Percentiles rank a stretch among this genome's conserved stretches.
These are phyloP conservation scores for Notothenia coriiceps DNA, from an alignment of 2,113 vertebrate species.

Conservation along the genomic window DNA sequence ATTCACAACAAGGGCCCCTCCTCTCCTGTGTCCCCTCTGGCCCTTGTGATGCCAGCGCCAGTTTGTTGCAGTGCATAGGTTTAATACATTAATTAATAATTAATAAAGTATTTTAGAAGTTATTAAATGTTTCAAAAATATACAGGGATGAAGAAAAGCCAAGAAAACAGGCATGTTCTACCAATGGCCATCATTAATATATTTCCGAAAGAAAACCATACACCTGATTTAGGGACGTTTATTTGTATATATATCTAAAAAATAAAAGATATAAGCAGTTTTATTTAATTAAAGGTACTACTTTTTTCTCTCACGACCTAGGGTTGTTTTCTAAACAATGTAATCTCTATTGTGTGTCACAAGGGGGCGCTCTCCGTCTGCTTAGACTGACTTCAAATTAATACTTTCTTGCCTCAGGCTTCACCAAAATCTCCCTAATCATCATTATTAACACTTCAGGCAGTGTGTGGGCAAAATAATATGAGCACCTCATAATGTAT, in stretches of 20 bases:
- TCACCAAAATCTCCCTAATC: not conserved
- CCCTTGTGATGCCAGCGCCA: not conserved
- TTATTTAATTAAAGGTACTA: not conserved
- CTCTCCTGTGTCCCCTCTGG: conserved; percentile 13
- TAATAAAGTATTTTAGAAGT: not conserved
- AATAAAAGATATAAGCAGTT: not conserved
- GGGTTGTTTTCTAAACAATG: not conserved
- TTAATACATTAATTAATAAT: too few relatives aligned
- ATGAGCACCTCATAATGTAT: not conserved
- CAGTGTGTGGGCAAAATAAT: not conserved
- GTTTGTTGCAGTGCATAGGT: not conserved
- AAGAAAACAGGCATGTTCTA: not conserved
- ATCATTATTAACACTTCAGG: not conserved
- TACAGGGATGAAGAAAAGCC: not conserved
- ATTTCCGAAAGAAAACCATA: not conserved
- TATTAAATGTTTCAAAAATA: not conserved
- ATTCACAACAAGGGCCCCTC: conserved; percentile 22
- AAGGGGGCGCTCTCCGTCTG: conserved; percentile 31
- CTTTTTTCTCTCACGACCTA: not conserved
- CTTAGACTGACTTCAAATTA: not conserved
- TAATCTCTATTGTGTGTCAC: conserved; percentile 25
- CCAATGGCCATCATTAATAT: not conserved
- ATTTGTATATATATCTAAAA: not conserved
- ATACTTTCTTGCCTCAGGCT: not conserved
- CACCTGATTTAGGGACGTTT: not conserved